Percentiles rank a stretch among this genome's conserved stretches.
These are phyloP conservation scores for Sebastes alutus DNA, from an alignment of 2,797 vertebrate genomes.

Conservation along the genomic window DNA sequence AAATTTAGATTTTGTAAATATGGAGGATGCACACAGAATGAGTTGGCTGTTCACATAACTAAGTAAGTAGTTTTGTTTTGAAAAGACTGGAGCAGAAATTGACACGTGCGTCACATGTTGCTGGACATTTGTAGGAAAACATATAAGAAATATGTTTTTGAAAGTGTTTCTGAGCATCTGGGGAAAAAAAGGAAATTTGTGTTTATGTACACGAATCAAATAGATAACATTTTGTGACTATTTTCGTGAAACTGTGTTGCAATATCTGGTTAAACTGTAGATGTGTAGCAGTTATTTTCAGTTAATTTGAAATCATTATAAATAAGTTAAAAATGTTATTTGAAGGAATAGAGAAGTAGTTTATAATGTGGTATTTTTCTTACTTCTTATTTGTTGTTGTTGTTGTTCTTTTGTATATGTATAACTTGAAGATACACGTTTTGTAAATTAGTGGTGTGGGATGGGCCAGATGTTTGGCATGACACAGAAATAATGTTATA, in stretches of 20 bases:
- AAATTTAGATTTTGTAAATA: not conserved
- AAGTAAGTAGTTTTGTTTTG: no score
- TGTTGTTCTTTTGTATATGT: not conserved
- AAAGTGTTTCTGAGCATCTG: no score
- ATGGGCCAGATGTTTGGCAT: not conserved
- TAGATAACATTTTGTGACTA: no score
- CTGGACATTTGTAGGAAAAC: no score
- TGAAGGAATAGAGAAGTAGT: not conserved
- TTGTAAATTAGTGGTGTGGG: not conserved
- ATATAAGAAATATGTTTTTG: no score
- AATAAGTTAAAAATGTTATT: not conserved
- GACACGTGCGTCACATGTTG: no score
- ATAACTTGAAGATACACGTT: not conserved
- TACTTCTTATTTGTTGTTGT: not conserved
- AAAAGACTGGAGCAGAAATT: no score
- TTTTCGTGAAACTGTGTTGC: no score
- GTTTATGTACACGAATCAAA: no score
- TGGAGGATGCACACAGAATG: not conserved
- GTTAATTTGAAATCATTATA: not conserved
- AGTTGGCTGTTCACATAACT: not conserved
- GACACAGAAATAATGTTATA: not conserved
- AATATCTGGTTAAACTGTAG: no score
- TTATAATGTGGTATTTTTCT: not conserved
- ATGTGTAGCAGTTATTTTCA: not conserved
- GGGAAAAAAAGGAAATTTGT: no score